These are phyloP conservation scores for Pseudorectes ferrugineus DNA, from an alignment of 2,113 vertebrate species.

Conservation along the genomic window DNA sequence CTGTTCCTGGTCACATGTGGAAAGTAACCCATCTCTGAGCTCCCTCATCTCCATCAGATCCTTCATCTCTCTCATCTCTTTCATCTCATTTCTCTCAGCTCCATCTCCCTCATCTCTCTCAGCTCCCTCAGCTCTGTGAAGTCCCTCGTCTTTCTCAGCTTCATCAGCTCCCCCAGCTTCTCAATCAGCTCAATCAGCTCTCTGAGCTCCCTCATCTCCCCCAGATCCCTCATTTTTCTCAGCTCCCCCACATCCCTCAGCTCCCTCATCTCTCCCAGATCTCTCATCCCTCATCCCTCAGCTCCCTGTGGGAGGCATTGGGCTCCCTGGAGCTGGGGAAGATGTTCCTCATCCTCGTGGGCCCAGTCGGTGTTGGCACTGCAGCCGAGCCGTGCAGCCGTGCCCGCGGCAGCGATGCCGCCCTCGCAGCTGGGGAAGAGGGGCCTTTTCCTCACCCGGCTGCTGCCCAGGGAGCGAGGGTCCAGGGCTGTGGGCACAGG, in stretches of 20 bases:
- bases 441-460: not conserved
- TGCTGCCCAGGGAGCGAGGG: accelerated
- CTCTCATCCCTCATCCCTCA: no score
- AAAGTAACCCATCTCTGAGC: not conserved
- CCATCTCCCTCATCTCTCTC: not conserved
- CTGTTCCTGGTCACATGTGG: accelerated
- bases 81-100: no score
- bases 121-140: not conserved
- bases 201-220: not conserved
- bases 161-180: not conserved
- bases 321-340: not conserved
- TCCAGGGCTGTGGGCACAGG: not conserved
- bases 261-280: not conserved
- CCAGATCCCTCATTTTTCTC: not conserved
- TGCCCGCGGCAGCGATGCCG: not conserved
- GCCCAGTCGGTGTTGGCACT: not conserved
- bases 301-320: accelerated
- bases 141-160: not conserved
- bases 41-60: not conserved
- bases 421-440: accelerated
- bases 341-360: not conserved
- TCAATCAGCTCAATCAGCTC: not conserved
- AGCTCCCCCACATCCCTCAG: not conserved
- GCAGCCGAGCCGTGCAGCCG: not conserved
- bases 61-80: no score